phyloP scores from a whole-genome alignment of 2,888 invertebrate species.

The Drosophila prolongata region DNA sequence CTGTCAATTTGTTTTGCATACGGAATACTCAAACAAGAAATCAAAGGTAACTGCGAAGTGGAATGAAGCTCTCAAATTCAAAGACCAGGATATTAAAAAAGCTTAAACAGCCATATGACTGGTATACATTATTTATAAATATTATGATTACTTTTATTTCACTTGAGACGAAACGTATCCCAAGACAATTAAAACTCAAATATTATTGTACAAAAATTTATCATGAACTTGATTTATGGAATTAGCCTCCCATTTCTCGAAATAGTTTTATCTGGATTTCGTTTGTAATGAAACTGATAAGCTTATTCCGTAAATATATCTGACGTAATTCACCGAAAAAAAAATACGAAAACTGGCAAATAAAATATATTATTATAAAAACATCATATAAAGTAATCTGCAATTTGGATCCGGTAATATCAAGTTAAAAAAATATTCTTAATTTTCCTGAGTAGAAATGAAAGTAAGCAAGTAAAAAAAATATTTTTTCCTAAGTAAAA shows the following conservation, averaged over 20 bases:
- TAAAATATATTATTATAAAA: too few species aligned
- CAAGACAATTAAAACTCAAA: too few species aligned
- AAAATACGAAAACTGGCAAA: too few species aligned
- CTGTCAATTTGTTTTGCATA: conserved; percentile 62
- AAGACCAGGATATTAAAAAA: conserved; percentile 7
- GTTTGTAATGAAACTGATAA: neutral
- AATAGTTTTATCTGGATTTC: neutral
- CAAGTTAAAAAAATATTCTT: neutral
- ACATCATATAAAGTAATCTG: too few species aligned
- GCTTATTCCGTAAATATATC: too few species aligned
- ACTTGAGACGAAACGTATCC: too few species aligned
- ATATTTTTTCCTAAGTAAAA: neutral
- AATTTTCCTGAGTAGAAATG: neutral
- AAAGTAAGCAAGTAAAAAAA: neutral
- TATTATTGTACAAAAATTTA: neutral
- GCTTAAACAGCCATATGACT: neutral
- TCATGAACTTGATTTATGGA: neutral
- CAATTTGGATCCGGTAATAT: too few species aligned
- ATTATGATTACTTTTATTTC: too few species aligned
- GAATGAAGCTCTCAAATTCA: neutral
- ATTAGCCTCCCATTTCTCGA: neutral
- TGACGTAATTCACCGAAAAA: too few species aligned
- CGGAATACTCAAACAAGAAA: conserved; percentile 26
- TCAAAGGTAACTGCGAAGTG: conserved; percentile 17
- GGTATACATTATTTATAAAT: too few species aligned